Evolutionary conservation across 2,797 vertebrate genomes (phyloP).

Genomic region (Hippocampus kuda): DNA sequence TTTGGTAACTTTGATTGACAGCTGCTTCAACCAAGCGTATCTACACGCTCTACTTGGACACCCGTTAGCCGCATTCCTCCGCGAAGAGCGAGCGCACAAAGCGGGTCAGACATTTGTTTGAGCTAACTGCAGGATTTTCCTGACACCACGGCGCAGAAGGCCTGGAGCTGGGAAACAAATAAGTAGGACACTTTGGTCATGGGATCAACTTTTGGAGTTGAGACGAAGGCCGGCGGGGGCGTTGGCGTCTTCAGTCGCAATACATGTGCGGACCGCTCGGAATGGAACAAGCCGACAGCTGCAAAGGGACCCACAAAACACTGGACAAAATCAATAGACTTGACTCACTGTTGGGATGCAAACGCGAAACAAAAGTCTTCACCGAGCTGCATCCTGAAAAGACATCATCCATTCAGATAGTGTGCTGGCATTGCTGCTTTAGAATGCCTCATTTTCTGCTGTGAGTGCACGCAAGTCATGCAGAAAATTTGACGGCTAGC

Average conservation of each 20-base stretch:
- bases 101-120: background rate
- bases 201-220: background rate
- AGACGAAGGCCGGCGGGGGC: background rate
- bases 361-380: too few relatives aligned
- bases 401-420: too few relatives aligned
- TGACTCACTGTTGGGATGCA: background rate
- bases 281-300: background rate
- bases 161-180: background rate
- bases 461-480: too few relatives aligned
- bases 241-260: background rate
- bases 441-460: too few relatives aligned
- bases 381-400: background rate
- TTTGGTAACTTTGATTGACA: background rate
- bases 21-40: background rate
- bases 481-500: too few relatives aligned
- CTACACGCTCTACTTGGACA: background rate
- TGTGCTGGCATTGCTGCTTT: too few relatives aligned
- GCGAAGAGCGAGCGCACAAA: background rate
- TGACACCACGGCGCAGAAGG: background rate
- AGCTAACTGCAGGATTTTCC: background rate
- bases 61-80: background rate
- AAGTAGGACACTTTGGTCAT: slow-evolving; percentile 1
- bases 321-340: background rate
- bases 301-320: background rate
- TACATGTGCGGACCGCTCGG: background rate